A percentile compares a stretch with the other conserved stretches of the same genome.
These are phyloP conservation scores for Phania funesta DNA, from an alignment of 2,888 invertebrate genomes.

Conservation along the genomic window DNA sequence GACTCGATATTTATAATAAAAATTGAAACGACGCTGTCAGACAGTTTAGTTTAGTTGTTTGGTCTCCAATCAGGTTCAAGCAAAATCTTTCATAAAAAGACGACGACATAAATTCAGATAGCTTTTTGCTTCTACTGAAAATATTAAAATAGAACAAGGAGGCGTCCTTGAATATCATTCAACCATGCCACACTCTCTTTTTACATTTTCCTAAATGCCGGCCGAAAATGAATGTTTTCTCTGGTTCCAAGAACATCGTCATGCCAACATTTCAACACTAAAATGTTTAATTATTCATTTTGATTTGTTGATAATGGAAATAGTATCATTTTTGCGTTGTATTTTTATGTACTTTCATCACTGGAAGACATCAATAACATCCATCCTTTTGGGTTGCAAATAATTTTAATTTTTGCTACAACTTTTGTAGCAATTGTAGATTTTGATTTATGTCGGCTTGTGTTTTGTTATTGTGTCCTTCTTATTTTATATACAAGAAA, in stretches of 20 bases:
- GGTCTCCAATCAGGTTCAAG: too few species aligned
- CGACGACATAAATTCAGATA: too few species aligned
- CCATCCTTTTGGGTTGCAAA: background rate
- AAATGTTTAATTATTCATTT: slow-evolving; percentile 29
- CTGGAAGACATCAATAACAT: background rate
- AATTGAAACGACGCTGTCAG: too few species aligned
- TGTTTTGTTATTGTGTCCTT: background rate
- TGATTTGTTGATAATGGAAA: slow-evolving; percentile 32
- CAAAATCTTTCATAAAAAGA: too few species aligned
- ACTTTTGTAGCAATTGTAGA: background rate
- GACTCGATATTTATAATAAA: too few species aligned
- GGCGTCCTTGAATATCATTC: too few species aligned
- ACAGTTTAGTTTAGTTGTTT: too few species aligned
- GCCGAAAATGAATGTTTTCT: background rate
- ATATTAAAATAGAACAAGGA: too few species aligned
- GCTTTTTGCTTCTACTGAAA: too few species aligned
- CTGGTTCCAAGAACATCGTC: too few species aligned
- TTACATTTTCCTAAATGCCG: too few species aligned
- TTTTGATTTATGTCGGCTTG: slow-evolving; percentile 26
- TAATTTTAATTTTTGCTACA: background rate
- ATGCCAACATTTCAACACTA: background rate
- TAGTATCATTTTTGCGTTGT: background rate
- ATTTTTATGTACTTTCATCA: background rate
- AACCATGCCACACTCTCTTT: too few species aligned
- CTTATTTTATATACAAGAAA: background rate